Percentiles rank a stretch among this genome's conserved stretches.
phyloP scores from a whole-genome alignment of 2,797 vertebrate species.

The Aphelocoma californica region DNA sequence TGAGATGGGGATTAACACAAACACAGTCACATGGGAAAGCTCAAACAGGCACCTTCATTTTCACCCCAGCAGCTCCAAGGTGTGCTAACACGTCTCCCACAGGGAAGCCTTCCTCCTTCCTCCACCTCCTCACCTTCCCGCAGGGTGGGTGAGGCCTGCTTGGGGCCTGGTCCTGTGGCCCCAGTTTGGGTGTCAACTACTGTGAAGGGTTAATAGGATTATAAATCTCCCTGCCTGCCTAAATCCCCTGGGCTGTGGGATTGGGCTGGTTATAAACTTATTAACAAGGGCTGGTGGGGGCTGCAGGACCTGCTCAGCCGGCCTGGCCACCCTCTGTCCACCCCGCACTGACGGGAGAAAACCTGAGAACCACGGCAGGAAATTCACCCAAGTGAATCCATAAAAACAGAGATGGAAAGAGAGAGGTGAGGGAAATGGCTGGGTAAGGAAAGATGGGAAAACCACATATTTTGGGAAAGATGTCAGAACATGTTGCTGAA shows the following conservation, averaged over 20 bases:
- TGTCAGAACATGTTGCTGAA: rapidly evolving
- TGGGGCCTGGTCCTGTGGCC: not conserved
- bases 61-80: not conserved
- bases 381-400: not conserved
- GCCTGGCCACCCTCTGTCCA: not conserved
- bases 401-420: not conserved
- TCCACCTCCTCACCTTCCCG: not conserved
- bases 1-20: not conserved
- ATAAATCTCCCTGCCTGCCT: conserved; percentile 5
- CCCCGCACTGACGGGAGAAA: rapidly evolving
- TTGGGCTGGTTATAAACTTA: conserved; percentile 44
- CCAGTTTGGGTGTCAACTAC: not conserved
- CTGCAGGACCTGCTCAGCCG: not conserved
- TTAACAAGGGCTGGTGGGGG: not conserved
- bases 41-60: not conserved
- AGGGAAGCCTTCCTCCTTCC: not conserved
- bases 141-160: not conserved
- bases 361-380: not conserved
- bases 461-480: rapidly evolving
- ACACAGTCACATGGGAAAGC: not conserved
- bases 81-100: rapidly evolving
- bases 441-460: not conserved
- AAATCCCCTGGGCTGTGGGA: conserved; percentile 25
- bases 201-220: conserved; percentile 56
- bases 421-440: not conserved